Base-by-base conservation (phyloP, 2,113 vertebrate species). In the Cyanoramphus novaezelandiae region DNA sequence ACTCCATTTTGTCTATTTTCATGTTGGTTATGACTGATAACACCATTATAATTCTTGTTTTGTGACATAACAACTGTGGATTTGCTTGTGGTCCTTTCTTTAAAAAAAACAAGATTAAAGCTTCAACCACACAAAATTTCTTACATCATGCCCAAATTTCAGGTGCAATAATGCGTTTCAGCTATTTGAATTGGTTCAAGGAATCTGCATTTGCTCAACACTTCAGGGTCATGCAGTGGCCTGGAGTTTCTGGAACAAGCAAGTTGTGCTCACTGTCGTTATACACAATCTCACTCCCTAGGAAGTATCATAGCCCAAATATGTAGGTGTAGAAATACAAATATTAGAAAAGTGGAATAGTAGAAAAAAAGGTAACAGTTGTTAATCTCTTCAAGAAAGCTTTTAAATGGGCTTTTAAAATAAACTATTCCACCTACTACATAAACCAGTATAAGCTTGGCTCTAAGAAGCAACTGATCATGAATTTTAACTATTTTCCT, bases 381-480 rank as follows among this genome's bases (percentile, higher is more conserved):
- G 4, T 74, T 87, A 55, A 88, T 85, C 52, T 92, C 70, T 25
- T 63, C 39, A 46, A 71, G 62, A 76, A 79, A 71, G 57, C 43
- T 87, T 93, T 94, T 70, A 65, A 90, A 72, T 9, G 31, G 64
- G 84, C 28, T 84, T 88, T 79, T 41, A 41, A 46, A 90, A 79
- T 46, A 88, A 92, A 82, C 82, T 79, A 93, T 92, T 96, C 91
- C 91, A 88, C 88, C 93, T 95, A 92, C 88, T 63, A 47, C 44
- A 82, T 53, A 50, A 88, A 92, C 49, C 57, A 79, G 57, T 67
- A 67, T 39, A 92, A 76, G 82, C 24, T 9, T n/a, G 62, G 46
- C 82, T 88, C 2, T 13, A 33, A 82, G 75, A 47, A 85, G 70
- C 71, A 68, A 52, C 35, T 64, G 62, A 90, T 4, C 6, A 53